Conservation (phyloP, 2,888 invertebrate species). For the Lepas anatifera region DNA sequence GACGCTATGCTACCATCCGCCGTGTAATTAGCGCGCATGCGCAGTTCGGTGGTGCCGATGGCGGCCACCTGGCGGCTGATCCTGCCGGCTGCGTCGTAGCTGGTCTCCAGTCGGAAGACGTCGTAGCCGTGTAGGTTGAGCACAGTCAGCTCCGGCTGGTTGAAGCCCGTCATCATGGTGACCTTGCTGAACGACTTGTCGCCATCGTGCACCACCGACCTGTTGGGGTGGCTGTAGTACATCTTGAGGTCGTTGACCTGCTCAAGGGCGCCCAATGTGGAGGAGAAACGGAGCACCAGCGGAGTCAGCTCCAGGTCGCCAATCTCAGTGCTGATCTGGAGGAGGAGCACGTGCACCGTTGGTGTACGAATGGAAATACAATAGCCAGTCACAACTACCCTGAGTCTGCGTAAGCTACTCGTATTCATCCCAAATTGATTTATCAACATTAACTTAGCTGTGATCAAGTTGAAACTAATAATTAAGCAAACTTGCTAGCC, state of each 20-base stretch:
- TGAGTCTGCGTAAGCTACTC: too few species aligned
- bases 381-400: too few species aligned
- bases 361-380: too few species aligned
- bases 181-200: slow-evolving; percentile 81
- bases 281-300: slow-evolving; percentile 48
- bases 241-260: slow-evolving; percentile 73
- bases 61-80: slow-evolving; percentile 68
- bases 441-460: too few species aligned
- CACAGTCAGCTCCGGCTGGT: slow-evolving; percentile 59
- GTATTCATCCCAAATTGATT: too few species aligned
- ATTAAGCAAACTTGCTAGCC: too few species aligned
- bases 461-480: too few species aligned
- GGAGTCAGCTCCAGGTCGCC: slow-evolving; percentile 36
- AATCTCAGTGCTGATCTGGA: slow-evolving; percentile 42
- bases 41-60: slow-evolving; percentile 61
- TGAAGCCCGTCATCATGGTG: slow-evolving; percentile 77
- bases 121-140: slow-evolving; percentile 66
- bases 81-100: slow-evolving; percentile 73
- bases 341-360: too few species aligned
- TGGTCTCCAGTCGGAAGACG: slow-evolving; percentile 59
- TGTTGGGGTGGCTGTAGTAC: slow-evolving; percentile 38
- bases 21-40: slow-evolving; percentile 80
- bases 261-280: slow-evolving; percentile 75
- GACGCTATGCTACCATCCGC: slow-evolving; percentile 88
- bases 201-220: slow-evolving; percentile 75